Evolutionary conservation across 2,888 invertebrate genomes (phyloP), one percentile per base, ranked within the genome.

Genomic region (Oasisia sp.): DNA sequence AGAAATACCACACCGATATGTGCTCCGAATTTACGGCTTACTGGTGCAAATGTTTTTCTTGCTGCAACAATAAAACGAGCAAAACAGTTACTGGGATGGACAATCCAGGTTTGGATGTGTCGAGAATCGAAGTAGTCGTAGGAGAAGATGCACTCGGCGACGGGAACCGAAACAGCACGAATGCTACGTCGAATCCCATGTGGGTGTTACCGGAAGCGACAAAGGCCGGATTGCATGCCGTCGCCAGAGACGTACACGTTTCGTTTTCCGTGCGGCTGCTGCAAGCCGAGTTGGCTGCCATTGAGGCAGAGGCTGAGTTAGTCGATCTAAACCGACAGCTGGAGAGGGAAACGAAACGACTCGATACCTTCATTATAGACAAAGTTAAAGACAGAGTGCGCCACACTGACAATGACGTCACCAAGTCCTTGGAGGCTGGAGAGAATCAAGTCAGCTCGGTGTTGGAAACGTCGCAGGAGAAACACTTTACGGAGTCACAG

Each of bases 231-330:
- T 19, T 27, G 74, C 19, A 74, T 14, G 74, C 74, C 27, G 74
- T 74, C 27, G 27, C 74, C n/a, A n/a, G 27, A 27, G 74, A 74
- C 7, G 19, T 19, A 7, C n/a, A 74, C n/a, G 19, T 27, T 3
- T 74, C n/a, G 0, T 27, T n/a, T 7, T 27, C 74, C 74, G 74
- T 74, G 5, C 74, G n/a, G 27, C 56, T 91, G 56, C n/a, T 91
- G 50, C 19, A 91, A 0, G 44, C 91, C 91, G 8, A 91, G n/a
- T 45, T 91, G 44, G 56, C n/a, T 50, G 91, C 91, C 32, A 91
- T 91, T 19, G 19, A 91, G 14, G 91, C 91, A 44, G 14, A 44
- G 27, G 12, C n/a, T 50, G 50, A 91, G 32, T 32, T 91, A 14
- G 32, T n/a, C 12, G 27, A 3, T 27, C 74, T 74, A 27, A 74